Base-by-base conservation (phyloP, 2,113 vertebrate species). In the Corydoras maculifer region DNA sequence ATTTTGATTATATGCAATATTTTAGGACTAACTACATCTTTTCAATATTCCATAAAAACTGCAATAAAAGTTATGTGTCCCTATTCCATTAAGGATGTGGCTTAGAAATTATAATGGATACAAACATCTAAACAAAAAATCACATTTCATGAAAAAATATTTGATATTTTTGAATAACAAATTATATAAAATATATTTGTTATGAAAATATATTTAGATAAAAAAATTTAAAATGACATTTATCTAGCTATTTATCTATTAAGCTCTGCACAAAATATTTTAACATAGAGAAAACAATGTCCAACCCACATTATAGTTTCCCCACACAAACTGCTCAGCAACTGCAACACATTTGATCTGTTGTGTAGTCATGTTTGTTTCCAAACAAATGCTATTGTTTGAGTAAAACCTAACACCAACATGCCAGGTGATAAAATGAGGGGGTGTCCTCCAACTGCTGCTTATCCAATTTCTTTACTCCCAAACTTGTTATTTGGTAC, bases 371-470 rank as follows among this genome's bases (percentile, higher is more conserved):
- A 73, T 90, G 88, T 89, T 91, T 88, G 88, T 90, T 91, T 91
- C 87, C 77, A 84, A 90, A 87, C 81, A 88, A 85, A 86, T 88
- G 87, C 88, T 89, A 87, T 91, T 92, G 91, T 90, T 87, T 77
- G n/a, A 74, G 69, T 68, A 74, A 78, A 72, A 81, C 57, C 3
- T 25, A 71, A 82, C 79, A 82, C 87, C 89, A 66, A 89, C 86
- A 85, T 63, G 60, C 75, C 63, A 75, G 65, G 51, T 71, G 59
- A 71, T 73, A 53, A 75, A 72, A 75, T 65, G 57, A 55, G 57
- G 62, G 65, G 65, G 50, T 65, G 35, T 78, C 58, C 51, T 69
- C 50, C 69, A 75, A 70, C 54, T 48, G 55, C 71, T 53, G 35
- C 69, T 79, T 69, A 74, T 77, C 69, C 58, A 58, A 49, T 72